Evolutionary conservation across 2,888 invertebrate genomes (phyloP).

Genomic region (Campopleginae sp.): DNA sequence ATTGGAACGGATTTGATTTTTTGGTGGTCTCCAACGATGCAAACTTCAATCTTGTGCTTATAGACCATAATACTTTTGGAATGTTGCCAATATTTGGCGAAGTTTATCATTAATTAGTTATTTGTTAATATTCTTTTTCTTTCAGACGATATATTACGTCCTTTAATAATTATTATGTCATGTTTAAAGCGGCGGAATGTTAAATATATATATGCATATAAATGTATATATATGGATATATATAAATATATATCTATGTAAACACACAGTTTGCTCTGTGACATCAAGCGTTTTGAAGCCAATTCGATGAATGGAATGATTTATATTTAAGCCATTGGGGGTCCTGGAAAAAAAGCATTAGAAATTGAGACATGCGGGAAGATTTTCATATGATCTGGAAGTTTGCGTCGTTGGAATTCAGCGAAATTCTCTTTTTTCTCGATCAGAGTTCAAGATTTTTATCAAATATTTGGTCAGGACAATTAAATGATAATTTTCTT

Average conservation of each 20-base stretch:
- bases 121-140: conserved; percentile 22
- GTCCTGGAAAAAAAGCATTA: conserved; percentile 76
- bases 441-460: too few species aligned
- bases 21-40: too few species aligned
- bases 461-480: too few species aligned
- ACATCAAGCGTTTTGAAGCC: conserved; percentile 64
- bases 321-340: conserved; percentile 73
- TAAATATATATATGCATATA: not conserved
- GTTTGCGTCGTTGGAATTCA: too few species aligned
- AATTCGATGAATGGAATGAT: conserved; percentile 59
- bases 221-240: conserved; percentile 5
- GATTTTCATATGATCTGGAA: too few species aligned
- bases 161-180: conserved; percentile 30
- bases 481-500: too few species aligned
- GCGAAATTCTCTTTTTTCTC: too few species aligned
- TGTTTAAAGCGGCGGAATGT: conserved; percentile 21
- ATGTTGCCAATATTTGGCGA: conserved; percentile 40
- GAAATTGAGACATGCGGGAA: conserved; percentile 54
- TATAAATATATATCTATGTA: conserved; percentile 5
- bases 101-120: conserved; percentile 13
- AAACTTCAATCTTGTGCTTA: too few species aligned
- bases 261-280: conserved; percentile 23
- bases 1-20: too few species aligned
- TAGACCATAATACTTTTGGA: conserved; percentile 38
- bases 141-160: conserved; percentile 33